These are phyloP conservation scores for Drosophila testacea DNA, from an alignment of 2,888 invertebrate species.

Conservation along the genomic window DNA sequence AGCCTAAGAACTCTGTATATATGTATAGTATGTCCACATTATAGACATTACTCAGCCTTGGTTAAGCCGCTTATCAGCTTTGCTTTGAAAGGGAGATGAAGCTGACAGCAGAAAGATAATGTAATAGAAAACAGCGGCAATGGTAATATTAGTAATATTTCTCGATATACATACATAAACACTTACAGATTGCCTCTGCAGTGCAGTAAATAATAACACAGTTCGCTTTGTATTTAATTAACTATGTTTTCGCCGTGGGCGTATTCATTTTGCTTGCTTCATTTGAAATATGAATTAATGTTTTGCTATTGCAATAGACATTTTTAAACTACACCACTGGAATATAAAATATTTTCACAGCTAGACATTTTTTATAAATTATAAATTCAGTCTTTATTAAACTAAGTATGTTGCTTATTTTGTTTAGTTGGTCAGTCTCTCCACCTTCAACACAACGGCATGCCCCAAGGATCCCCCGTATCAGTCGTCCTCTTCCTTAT, in stretches of 20 bases:
- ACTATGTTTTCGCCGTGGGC: slow-evolving; percentile 1
- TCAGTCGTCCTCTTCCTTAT: no score
- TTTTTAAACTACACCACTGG: background rate
- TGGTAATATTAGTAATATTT: slow-evolving; percentile 6
- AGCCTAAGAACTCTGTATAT: background rate
- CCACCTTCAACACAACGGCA: no score
- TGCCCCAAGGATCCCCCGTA: no score
- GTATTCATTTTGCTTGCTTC: background rate
- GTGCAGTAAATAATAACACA: slow-evolving; percentile 10
- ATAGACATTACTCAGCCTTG: slow-evolving; percentile 38
- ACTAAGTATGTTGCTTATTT: no score
- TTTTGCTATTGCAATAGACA: background rate
- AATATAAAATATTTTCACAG: background rate
- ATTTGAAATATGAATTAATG: background rate
- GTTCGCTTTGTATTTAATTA: slow-evolving; percentile 19
- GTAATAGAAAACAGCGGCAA: slow-evolving; percentile 25
- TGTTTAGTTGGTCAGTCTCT: no score
- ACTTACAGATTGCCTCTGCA: background rate
- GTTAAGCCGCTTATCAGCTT: slow-evolving; percentile 81
- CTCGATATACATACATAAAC: background rate
- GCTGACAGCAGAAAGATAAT: slow-evolving; percentile 48
- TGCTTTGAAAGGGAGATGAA: background rate
- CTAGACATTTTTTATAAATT: no score
- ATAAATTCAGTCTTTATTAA: no score
- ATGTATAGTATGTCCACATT: slow-evolving; percentile 6